Evolutionary conservation across 2,888 invertebrate species (phyloP), one percentile per base, ranked within the genome.

Genomic region (Lithophane semibrunnea): DNA sequence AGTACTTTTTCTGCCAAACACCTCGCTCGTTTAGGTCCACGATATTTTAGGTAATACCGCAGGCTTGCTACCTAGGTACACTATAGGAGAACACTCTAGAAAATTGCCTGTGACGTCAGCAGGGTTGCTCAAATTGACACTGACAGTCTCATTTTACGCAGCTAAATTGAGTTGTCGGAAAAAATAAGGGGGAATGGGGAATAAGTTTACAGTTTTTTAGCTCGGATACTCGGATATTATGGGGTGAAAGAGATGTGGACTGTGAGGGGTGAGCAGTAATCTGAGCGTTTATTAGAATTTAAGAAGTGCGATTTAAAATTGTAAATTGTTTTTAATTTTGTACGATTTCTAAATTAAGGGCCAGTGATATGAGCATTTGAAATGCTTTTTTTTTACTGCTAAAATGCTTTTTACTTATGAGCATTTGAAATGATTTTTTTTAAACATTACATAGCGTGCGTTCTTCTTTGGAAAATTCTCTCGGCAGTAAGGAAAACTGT

Each of bases 141-240:
- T 83, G 89, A 89, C 89, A 88, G 79, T 82, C 85, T 85, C 87
- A 89, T 89, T 89, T 88, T 87, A 88, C 88, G 79, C 86, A 74
- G 65, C 82, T 73, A 88, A 88, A 88, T 88, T 84, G 88, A 89
- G 86, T 84, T 88, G 88, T 85, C 87, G 83, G 81, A 80, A 84
- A 86, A 87, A 87, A 86, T 82, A 80, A 82, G 83, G 83, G 82
- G 68, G 63, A 63, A 71, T 12, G 49, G 29, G 80, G 65, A 75
- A 79, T 75, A 79, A 79, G 52, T 80, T 76, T 75, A 77, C 78
- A 79, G 76, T 82, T 80, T 84, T 88, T 86, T 79, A 79, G 60
- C 24, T 63, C n/a, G n/a, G 68, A 42, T 68, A 37, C 58, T 61
- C 24, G n/a, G 49, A 73, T 86, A 82, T 79, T 77, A 82, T 61